These are phyloP conservation scores for Drosophila phalerata DNA, from an alignment of 2,888 invertebrate genomes.

Conservation along the genomic window DNA sequence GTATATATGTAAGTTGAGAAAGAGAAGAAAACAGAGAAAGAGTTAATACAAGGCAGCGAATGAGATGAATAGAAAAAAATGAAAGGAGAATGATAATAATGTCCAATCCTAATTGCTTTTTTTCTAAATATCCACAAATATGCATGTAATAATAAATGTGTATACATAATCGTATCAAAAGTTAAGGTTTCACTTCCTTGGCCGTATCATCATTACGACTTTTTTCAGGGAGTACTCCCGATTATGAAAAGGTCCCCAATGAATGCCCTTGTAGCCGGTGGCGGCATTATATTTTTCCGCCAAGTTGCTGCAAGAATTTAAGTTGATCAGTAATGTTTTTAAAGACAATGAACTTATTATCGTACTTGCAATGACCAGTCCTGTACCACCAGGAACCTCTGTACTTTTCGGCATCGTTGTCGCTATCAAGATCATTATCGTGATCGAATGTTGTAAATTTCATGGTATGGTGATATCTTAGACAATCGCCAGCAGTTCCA, in stretches of 20 bases:
- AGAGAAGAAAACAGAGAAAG: too few relatives aligned
- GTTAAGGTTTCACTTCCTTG: conserved; percentile 7
- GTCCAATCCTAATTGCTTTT: too few relatives aligned
- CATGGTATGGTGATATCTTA: background rate
- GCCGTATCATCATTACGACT: conserved; percentile 47
- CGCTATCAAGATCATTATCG: background rate
- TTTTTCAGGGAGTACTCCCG: conserved; percentile 41
- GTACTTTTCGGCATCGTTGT: background rate
- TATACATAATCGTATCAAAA: too few relatives aligned
- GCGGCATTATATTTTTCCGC: conserved; percentile 43
- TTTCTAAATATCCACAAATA: too few relatives aligned
- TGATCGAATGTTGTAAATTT: conserved; percentile 2
- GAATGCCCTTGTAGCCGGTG: conserved; percentile 29
- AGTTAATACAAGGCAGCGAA: too few relatives aligned
- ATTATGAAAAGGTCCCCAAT: conserved; percentile 27
- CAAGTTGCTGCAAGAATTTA: conserved; percentile 20
- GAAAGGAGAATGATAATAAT: too few relatives aligned
- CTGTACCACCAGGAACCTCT: conserved; percentile 7
- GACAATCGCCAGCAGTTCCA: conserved; percentile 4
- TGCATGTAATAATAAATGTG: too few relatives aligned
- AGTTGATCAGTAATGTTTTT: background rate
- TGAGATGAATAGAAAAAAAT: too few relatives aligned
- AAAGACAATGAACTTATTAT: background rate
- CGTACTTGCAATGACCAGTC: background rate
- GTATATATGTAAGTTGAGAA: too few relatives aligned